Base-by-base conservation (phyloP, 2,113 vertebrate genomes). In the Urocitellus parryii region DNA sequence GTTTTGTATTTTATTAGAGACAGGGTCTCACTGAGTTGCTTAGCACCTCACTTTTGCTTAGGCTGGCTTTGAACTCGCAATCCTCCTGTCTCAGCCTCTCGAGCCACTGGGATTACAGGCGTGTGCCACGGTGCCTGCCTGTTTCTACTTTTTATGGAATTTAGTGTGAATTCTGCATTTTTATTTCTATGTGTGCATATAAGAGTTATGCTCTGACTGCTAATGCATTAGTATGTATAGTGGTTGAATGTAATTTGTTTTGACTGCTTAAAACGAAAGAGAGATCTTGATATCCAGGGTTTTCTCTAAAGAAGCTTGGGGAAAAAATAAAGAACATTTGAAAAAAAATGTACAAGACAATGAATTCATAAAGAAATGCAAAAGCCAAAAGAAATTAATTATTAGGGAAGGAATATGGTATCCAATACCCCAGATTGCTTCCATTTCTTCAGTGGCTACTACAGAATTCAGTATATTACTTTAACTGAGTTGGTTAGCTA, bases 341-440 rank as follows among this genome's bases (percentile, higher is more conserved):
- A 92, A 39, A 67, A 67, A 85, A 91, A 91, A 85, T 85, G 24
- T 77, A 32, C 1, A 79, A 42, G 61, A 51, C 34, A 74, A 22
- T 80, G 22, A 90, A 51, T 83, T 95, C 88, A 45, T 51, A 39
- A 53, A 56, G 51, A 84, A 81, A 74, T 84, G 94, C 20, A 76
- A 42, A 25, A 74, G 61, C 9, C 25, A 32, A 82, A 82, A 65
- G 56, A 81, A 92, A 18, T 17, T 42, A 86, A 67, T 25, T 65
- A 74, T 58, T 87, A 58, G 42, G 37, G 67, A 87, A 91, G 29
- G 29, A 58, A 14, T 74, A 13, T 42, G 17, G 14, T 61, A 70
- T 72, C 10, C 3, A 48, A 0, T 78, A 37, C 58, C 8, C 91
- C 18, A 25, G 42, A 63, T 56, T 74, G 17, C 42, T 87, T 83